Evolutionary conservation across 2,113 vertebrate species (phyloP).

Genomic region (Setophaga coronata): DNA sequence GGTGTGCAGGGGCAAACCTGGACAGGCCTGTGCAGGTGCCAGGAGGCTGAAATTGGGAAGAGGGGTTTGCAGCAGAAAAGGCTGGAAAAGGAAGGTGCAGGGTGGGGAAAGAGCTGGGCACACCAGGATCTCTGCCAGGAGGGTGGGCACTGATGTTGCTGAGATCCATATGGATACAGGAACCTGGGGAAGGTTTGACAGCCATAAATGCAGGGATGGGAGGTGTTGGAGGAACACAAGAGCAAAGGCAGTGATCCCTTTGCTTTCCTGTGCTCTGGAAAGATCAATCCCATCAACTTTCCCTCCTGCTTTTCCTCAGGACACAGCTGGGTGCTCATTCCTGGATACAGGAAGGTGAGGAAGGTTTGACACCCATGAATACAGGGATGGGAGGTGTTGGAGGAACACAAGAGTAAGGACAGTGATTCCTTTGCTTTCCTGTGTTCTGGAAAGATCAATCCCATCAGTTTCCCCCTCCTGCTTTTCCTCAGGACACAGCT

Average conservation of each 20-base stretch:
- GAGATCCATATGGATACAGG: fast-evolving
- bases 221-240: not conserved
- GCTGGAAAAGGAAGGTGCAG: not conserved
- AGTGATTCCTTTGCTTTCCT: not conserved
- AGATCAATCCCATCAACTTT: not conserved
- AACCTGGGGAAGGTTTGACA: not conserved
- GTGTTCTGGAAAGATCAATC: not conserved
- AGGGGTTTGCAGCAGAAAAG: not conserved
- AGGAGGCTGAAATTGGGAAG: not conserved
- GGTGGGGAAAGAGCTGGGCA: not conserved
- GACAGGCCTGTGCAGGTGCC: too few species aligned
- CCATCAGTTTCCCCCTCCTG: not conserved
- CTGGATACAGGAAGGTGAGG: fast-evolving
- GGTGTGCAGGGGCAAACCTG: not conserved
- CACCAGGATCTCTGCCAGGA: not conserved
- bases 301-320: not conserved
- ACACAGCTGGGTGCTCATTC: too few species aligned
- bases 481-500: not conserved
- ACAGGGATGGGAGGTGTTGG: too few species aligned
- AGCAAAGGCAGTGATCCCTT: not conserved
- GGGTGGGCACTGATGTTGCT: fast-evolving
- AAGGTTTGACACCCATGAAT: not conserved
- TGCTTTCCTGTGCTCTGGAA: not conserved
- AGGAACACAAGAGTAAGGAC: too few species aligned
- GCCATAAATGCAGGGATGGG: not conserved